Evolutionary conservation across 2,888 invertebrate species (phyloP), one percentile per base, ranked within the genome.

Genomic region (Agrotis exclamationis): DNA sequence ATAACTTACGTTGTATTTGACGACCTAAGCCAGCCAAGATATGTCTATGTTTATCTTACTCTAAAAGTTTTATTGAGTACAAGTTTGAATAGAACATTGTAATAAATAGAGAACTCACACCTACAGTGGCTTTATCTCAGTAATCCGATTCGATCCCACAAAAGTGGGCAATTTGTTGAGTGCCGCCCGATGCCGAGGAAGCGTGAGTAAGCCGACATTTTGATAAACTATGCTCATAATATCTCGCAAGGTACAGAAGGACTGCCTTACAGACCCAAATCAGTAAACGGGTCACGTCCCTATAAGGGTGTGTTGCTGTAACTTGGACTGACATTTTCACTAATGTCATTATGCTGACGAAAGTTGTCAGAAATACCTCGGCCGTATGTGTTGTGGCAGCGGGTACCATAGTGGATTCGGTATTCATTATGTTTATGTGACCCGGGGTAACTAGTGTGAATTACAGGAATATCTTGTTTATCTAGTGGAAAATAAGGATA

Each of bases 171-270:
- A 94, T 93, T 93, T 93, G 93, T 92, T 89, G 88, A 89, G 91
- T 90, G 88, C 89, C 86, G 83, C 85, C 86, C 84, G 88, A 89
- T 90, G 89, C 84, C 86, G 76, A 86, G 86, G 87, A 85, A 84
- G 87, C 88, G 87, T 85, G 69, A 88, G 83, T 86, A 87, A 89
- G 86, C 87, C 87, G 92, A 88, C 91, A 86, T 89, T 93, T 93
- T 93, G 93, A 93, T 92, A 93, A 92, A 93, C 93, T 93, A 91
- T 88, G 85, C 85, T 88, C 91, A 89, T 93, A 92, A 93, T 91
- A 90, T 91, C 90, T 88, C 83, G 82, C 86, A 86, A 74, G 86
- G 62, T 72, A 73, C 69, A 56, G 56, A 56, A 56, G 33, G 33
- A 83, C 65, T 70, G 66, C 83, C 82, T 84, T 77, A 76, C 77